Evolutionary conservation across 2,888 invertebrate genomes (phyloP).

Genomic region (Hartigia nigra): DNA sequence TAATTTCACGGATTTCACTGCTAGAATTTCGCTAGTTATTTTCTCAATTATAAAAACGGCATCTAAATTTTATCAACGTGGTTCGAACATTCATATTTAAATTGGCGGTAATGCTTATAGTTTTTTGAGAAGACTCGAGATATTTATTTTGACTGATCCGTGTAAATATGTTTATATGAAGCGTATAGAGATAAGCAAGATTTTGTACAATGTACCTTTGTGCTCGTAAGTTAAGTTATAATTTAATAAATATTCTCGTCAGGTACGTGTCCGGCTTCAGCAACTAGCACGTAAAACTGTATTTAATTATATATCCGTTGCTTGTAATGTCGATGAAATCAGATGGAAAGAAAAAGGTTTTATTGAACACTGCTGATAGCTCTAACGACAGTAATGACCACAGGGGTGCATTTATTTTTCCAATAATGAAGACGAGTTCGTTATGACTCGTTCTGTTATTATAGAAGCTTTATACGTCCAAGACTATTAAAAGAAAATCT

Average conservation of each 20-base stretch:
- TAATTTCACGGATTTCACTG: not conserved
- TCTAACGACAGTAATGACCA: not conserved
- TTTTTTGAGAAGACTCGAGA: not conserved
- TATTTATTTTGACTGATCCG: constrained; percentile 14
- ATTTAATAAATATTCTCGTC: constrained; percentile 25
- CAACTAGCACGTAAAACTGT: constrained; percentile 21
- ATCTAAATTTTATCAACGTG: not conserved
- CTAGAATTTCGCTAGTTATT: not conserved
- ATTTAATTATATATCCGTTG: constrained; percentile 11
- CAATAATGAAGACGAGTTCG: not conserved
- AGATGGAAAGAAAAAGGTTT: not conserved
- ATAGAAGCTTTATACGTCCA: not conserved
- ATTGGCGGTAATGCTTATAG: not conserved
- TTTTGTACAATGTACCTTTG: constrained; percentile 47
- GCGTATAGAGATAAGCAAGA: constrained; percentile 33
- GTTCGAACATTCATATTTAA: not conserved
- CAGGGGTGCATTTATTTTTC: not conserved
- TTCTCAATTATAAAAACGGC: not conserved
- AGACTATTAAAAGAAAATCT: not conserved
- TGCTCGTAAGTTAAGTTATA: constrained; percentile 33
- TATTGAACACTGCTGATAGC: not conserved
- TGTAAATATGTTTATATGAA: constrained; percentile 17
- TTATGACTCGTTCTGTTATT: not conserved
- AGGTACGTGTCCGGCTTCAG: constrained; percentile 29
- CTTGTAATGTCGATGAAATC: too few relatives aligned